Base-by-base conservation (phyloP, 2,888 invertebrate genomes). In the Liodrosophila aerea region DNA sequence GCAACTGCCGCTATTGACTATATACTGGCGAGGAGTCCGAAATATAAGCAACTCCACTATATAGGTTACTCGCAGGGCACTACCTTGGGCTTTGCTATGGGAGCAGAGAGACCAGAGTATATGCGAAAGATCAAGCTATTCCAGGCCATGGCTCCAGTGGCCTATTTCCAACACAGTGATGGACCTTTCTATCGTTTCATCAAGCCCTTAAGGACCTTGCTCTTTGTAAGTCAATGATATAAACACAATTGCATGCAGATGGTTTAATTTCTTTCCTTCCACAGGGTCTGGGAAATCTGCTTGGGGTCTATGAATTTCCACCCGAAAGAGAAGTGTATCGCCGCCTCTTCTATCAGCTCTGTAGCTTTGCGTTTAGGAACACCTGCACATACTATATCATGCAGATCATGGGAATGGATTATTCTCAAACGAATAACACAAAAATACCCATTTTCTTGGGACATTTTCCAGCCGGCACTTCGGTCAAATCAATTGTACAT, bases 51-150 rank as follows among this genome's bases (percentile, higher is more conserved):
- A 40, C 52, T 94, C 8, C 90, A 89, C 65, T 94, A 93, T 75
- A 87, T 93, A 15, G 95, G 94, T 0, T 93, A 94, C 76, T 94
- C 93, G 0, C 92, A 91, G 75, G 94, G 93, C 16, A 91, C 91
- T 0, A 91, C 91, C 0, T 64, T 86, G 0, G 73, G 83, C 22
- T 90, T 89, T 58, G 90, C 89, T 1, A 78, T 91, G 84, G 88
- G 90, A 34, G 87, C 91, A 2, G 82, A 88, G 36, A 83, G 85
- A 15, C 91, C 92, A 0, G 89, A 89, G 7, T 92, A 92, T 70
- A 92, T 92, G 78, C 61, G 86, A 0, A 92, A 92, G 80, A 88
- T 93, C 7, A 87, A 86, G 22, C 87, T 90, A 0, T 90, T 91
- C 86, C 90, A 91, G 59, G 90, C 91, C 0, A 73, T 93, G 9